phyloP scores from a whole-genome alignment of 2,113 vertebrate species.

The Nematolebias whitei region DNA sequence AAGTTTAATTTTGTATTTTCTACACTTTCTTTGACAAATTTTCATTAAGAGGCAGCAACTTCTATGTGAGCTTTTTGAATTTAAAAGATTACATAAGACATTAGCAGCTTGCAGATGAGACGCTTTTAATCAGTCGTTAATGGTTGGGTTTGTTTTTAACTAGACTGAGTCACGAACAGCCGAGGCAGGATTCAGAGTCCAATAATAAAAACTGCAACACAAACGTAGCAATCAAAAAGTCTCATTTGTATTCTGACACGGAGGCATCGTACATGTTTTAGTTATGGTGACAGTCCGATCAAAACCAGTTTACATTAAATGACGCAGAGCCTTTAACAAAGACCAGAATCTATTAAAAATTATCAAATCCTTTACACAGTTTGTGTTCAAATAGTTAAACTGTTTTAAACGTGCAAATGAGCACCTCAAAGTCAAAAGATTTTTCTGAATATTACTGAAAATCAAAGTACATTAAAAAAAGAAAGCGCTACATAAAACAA shows the following conservation, averaged over 20 bases:
- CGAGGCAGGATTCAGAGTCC: background rate
- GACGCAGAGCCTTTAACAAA: conserved; percentile 24
- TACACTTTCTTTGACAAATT: no score
- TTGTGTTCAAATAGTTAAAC: conserved; percentile 37
- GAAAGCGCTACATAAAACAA: conserved; percentile 32
- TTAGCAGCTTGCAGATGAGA: background rate
- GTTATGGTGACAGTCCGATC: background rate
- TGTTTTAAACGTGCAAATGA: conserved; percentile 32
- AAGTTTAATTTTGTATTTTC: no score
- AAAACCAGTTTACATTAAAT: background rate
- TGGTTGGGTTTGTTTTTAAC: background rate
- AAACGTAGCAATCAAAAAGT: conserved; percentile 30
- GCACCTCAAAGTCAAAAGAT: conserved; percentile 29
- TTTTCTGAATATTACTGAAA: conserved; percentile 37
- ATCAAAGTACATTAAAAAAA: conserved; percentile 29
- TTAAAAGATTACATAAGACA: no score
- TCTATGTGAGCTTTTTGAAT: no score
- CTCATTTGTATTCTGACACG: conserved; percentile 36
- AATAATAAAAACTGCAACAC: conserved; percentile 6
- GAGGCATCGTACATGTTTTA: conserved; percentile 26
- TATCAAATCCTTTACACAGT: conserved; percentile 36
- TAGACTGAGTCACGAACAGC: background rate
- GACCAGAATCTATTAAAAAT: conserved; percentile 20
- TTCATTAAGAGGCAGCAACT: no score
- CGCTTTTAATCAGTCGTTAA: background rate